phyloP scores from a whole-genome alignment of 2,888 invertebrate genomes.

The Diogma glabrata region DNA sequence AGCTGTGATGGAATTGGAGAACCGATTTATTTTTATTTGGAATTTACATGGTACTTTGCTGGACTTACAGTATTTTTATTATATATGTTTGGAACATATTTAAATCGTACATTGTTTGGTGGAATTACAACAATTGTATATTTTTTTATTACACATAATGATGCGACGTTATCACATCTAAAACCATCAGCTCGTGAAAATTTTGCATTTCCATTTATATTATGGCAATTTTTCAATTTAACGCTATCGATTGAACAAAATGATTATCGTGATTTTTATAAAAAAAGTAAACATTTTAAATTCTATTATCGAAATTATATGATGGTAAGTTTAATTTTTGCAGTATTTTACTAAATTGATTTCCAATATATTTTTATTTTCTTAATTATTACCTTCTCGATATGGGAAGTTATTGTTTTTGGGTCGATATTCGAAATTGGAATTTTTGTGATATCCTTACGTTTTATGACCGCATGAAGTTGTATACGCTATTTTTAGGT shows the following conservation, averaged over 20 bases:
- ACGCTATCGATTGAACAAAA: constrained; percentile 40
- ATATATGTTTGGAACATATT: constrained; percentile 52
- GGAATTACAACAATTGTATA: constrained; percentile 58
- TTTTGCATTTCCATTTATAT: constrained; percentile 68
- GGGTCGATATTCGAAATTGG: no score
- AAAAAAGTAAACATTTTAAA: not conserved
- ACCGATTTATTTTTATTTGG: constrained; percentile 71
- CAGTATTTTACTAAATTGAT: no score
- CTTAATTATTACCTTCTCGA: no score
- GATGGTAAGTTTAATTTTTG: constrained; percentile 17
- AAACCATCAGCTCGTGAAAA: constrained; percentile 78
- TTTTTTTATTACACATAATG: constrained; percentile 73
- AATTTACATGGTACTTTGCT: constrained; percentile 61
- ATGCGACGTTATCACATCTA: constrained; percentile 76
- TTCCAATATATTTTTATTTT: no score
- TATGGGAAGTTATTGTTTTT: no score
- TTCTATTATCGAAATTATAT: constrained; percentile 16
- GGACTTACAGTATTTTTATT: constrained; percentile 56
- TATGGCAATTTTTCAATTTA: constrained; percentile 60
- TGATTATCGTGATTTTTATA: constrained; percentile 1
- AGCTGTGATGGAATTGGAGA: constrained; percentile 51
- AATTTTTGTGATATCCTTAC: no score
- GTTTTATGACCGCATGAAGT: no score
- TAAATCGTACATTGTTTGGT: constrained; percentile 61
- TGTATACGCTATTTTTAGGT: no score